These are phyloP conservation scores for Pseudorhombus dupliciocellatus DNA, from an alignment of 2,113 vertebrate genomes.

Conservation along the genomic window DNA sequence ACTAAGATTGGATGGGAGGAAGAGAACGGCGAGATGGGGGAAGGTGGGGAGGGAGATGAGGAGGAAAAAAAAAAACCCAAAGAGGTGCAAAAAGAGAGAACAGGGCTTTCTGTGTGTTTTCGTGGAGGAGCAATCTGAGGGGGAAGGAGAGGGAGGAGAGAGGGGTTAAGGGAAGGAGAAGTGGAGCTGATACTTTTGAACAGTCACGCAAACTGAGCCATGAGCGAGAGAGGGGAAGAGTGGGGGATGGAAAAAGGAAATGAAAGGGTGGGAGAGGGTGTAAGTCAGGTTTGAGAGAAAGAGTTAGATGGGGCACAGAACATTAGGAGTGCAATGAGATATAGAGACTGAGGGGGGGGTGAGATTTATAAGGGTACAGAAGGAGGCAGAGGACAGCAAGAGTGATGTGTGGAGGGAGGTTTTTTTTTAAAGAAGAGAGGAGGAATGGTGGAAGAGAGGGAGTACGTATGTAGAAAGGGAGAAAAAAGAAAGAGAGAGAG, in stretches of 20 bases:
- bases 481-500: slow-evolving; percentile 20
- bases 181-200: slow-evolving; percentile 60
- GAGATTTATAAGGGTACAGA: slow-evolving; percentile 76
- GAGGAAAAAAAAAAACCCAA: slow-evolving; percentile 49
- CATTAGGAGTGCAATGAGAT: slow-evolving; percentile 80
- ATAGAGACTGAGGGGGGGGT: slow-evolving; percentile 56
- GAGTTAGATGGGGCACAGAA: slow-evolving; percentile 73
- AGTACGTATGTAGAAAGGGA: slow-evolving; percentile 17
- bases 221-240: background rate
- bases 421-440: slow-evolving; percentile 58
- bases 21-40: slow-evolving; percentile 3
- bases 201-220: slow-evolving; percentile 67
- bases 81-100: slow-evolving; percentile 78
- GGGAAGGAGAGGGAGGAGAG: slow-evolving; percentile 50
- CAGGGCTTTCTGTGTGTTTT: slow-evolving; percentile 72
- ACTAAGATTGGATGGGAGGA: slow-evolving; percentile 54
- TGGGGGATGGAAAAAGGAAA: slow-evolving; percentile 7
- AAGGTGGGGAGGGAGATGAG: slow-evolving; percentile 1
- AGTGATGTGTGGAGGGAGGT: slow-evolving; percentile 65
- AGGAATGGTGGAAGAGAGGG: slow-evolving; percentile 52
- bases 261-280: slow-evolving; percentile 51
- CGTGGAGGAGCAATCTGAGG: slow-evolving; percentile 62
- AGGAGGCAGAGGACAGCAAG: slow-evolving; percentile 71
- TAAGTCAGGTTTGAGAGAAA: slow-evolving; percentile 55
- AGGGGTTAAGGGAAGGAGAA: slow-evolving; percentile 63